phyloP scores from a whole-genome alignment of 2,888 invertebrate species.

The Brenthis daphne region DNA sequence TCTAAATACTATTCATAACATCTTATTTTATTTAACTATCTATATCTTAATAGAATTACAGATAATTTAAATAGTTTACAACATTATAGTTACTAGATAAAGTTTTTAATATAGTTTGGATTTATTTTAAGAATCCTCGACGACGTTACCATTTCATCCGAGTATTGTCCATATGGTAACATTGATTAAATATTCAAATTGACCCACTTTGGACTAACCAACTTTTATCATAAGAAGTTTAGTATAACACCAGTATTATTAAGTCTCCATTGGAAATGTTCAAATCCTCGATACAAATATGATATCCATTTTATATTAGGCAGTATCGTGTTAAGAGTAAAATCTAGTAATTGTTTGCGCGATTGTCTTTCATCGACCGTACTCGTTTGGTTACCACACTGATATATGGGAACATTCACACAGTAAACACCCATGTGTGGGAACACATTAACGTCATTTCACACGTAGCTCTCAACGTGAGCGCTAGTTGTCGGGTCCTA shows the following conservation, averaged over 20 bases:
- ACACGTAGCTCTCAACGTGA: slow-evolving; percentile 72
- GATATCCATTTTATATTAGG: slow-evolving; percentile 66
- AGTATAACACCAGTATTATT: slow-evolving; percentile 16
- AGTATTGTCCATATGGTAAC: slow-evolving; percentile 8
- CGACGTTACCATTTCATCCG: background rate
- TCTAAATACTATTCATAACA: slow-evolving; percentile 1
- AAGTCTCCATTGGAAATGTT: slow-evolving; percentile 42
- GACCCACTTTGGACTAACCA: slow-evolving; percentile 15
- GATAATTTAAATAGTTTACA: slow-evolving; percentile 18
- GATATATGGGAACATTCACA: slow-evolving; percentile 16
- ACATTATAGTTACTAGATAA: slow-evolving; percentile 7
- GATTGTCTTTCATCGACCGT: slow-evolving; percentile 39
- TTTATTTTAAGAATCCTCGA: background rate
- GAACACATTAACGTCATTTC: slow-evolving; percentile 39
- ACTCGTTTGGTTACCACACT: slow-evolving; percentile 17
- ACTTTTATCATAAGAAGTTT: background rate
- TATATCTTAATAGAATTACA: slow-evolving; percentile 16
- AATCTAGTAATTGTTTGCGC: slow-evolving; percentile 70
- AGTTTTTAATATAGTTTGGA: slow-evolving; percentile 4
- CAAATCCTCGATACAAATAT: slow-evolving; percentile 57
- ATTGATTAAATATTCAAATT: slow-evolving; percentile 13
- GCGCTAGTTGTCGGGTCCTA: slow-evolving; percentile 77
- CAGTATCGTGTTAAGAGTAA: slow-evolving; percentile 75
- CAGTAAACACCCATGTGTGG: slow-evolving; percentile 14
- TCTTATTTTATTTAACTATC: slow-evolving; percentile 14